Conservation (phyloP, 92 coral and sea anemone genomes). For the Bergia puertoricense region DNA sequence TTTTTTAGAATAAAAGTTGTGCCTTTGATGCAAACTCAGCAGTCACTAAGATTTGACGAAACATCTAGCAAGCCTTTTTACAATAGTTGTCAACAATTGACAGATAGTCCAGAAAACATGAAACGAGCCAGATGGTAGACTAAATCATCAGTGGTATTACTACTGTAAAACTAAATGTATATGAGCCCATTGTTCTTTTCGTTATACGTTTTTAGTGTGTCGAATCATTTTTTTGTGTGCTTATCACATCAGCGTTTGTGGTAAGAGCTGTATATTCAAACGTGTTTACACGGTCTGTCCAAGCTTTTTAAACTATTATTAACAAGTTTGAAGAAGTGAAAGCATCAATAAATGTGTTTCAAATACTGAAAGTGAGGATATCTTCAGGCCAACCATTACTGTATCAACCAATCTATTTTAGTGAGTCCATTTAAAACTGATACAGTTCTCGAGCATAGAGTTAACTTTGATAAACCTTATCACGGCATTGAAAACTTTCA, state of each 20-base stretch:
- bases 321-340: not conserved
- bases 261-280: not conserved
- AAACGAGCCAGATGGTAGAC: not conserved
- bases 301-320: not conserved
- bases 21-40: not conserved
- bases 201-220: not conserved
- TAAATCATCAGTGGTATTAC: too few species aligned
- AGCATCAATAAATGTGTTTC: not conserved
- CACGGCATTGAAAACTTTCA: too few species aligned
- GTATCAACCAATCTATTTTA: too few species aligned
- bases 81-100: not conserved
- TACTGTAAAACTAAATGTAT: too few species aligned
- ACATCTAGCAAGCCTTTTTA: not conserved
- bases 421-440: not conserved
- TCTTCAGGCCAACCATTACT: not conserved
- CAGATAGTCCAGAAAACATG: not conserved
- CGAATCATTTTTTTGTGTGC: not conserved
- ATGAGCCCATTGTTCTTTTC: not conserved
- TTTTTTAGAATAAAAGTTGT: not conserved
- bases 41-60: not conserved
- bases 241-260: not conserved
- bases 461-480: too few species aligned
- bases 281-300: not conserved
- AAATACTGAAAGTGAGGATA: not conserved
- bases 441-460: too few species aligned